phyloP scores from a whole-genome alignment of 2,888 invertebrate genomes.

The Sphaeridia pumilis region DNA sequence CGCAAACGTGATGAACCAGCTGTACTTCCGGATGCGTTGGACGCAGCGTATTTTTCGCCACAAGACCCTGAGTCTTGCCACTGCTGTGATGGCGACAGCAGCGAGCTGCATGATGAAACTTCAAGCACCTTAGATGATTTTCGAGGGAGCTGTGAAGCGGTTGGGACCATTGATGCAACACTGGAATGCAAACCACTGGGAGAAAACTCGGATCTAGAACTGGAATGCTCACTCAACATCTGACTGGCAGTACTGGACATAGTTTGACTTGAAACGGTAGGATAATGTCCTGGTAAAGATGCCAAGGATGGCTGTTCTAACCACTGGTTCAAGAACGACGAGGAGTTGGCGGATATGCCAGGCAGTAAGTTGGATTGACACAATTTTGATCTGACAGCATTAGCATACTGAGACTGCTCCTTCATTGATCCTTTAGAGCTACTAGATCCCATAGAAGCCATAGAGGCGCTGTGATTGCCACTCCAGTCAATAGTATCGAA shows the following conservation, averaged over 20 bases:
- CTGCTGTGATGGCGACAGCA: slow-evolving; percentile 12
- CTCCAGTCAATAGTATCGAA: slow-evolving; percentile 29
- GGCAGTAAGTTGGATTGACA: background rate
- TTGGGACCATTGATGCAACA: background rate
- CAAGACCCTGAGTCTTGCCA: slow-evolving; percentile 32
- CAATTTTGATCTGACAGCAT: background rate
- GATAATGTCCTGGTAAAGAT: background rate
- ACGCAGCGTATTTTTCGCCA: slow-evolving; percentile 19
- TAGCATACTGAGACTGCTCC: background rate
- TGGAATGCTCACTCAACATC: background rate
- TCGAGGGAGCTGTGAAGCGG: slow-evolving; percentile 1
- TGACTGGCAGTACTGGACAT: slow-evolving; percentile 11
- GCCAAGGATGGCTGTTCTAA: slow-evolving; percentile 24
- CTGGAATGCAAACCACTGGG: background rate
- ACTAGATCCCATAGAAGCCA: no score
- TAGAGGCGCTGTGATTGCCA: background rate
- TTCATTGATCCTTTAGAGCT: background rate
- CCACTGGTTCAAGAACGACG: slow-evolving; percentile 30
- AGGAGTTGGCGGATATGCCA: slow-evolving; percentile 5
- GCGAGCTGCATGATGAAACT: slow-evolving; percentile 2
- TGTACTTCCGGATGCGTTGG: slow-evolving; percentile 10
- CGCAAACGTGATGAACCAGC: slow-evolving; percentile 1
- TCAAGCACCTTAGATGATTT: slow-evolving; percentile 9
- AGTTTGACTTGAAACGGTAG: background rate
- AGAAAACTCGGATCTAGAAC: background rate